phyloP scores from a whole-genome alignment of 92 coral and sea anemone genomes.

The Montipora capitata region DNA sequence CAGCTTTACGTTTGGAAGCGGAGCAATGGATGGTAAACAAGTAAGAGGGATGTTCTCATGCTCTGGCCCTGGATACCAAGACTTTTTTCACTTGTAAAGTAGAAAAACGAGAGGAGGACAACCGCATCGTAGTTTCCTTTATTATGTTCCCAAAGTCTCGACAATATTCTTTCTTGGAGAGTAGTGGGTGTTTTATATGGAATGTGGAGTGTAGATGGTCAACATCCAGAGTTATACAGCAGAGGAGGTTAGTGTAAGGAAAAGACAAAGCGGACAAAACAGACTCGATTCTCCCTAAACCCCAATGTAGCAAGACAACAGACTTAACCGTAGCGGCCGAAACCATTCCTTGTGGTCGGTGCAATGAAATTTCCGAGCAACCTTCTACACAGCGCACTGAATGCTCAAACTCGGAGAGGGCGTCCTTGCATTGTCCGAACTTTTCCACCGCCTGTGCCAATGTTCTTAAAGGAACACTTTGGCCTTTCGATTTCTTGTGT shows the following conservation, averaged over 20 bases:
- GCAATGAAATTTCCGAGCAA: background rate
- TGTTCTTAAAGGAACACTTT: constrained; percentile 5
- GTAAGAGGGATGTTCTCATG: too few relatives aligned
- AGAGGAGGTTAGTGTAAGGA: constrained; percentile 39
- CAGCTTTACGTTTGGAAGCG: constrained; percentile 44
- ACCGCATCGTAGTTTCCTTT: constrained; percentile 10
- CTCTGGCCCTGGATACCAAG: constrained; percentile 4
- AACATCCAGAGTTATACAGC: constrained; percentile 72
- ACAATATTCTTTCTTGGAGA: constrained; percentile 63
- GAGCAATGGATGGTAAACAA: constrained; percentile 25
- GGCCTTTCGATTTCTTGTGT: constrained; percentile 44
- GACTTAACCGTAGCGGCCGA: constrained; percentile 65
- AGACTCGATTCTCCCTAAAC: constrained; percentile 41
- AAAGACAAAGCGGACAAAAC: constrained; percentile 21
- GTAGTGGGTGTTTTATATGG: constrained; percentile 55
- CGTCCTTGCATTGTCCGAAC: constrained; percentile 39
- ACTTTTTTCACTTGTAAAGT: constrained; percentile 2
- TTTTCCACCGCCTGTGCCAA: constrained; percentile 28
- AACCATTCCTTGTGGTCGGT: constrained; percentile 54
- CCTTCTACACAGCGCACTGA: constrained; percentile 26
- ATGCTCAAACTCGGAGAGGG: constrained; percentile 22
- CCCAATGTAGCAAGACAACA: constrained; percentile 62
- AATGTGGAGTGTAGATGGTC: constrained; percentile 55
- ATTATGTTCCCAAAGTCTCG: constrained; percentile 49
- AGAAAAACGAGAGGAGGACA: constrained; percentile 21